Base-by-base conservation (phyloP, 2,888 invertebrate species). In the Hemistola chrysoprasaria region DNA sequence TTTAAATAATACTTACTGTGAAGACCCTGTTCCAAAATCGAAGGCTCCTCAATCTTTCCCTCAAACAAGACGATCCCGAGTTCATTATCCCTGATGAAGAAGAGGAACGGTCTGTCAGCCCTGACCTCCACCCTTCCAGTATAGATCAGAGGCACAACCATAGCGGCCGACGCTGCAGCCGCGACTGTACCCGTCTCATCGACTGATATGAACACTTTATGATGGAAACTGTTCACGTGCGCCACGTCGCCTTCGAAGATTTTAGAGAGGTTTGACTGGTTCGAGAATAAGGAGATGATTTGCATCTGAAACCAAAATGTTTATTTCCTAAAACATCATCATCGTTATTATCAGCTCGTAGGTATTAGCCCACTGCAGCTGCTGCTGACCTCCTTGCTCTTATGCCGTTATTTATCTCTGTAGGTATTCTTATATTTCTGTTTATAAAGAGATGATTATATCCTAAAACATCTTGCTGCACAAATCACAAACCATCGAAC, bases 121-220 rank as follows among this genome's bases (percentile, higher is more conserved):
- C 74, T 77, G 40, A 94, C 70, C 29, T 75, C 76, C 1, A 90
- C 83, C 16, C 20, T 9, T 1, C 79, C 75, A n/a, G 83, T 75
- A 20, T 90, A 90, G 70, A 92, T 92, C 8, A 93, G 74, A 0
- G 93, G 93, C 25, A 92, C 86, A 3, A 92, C 88, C 50, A 90
- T 71, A 1, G 91, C 89, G 1, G 87, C 88, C 28, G 92, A 90
- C 0, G 89, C 90, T 6, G 93, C 93, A 1, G 92, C 91, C 0
- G 93, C 94, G 3, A 90, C 75, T 0, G 93, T 93, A 1, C 94
- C 94, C 8, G 80, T 70, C 68, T 94, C 94, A 44, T 92, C 91
- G 0, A 94, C 91, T 27, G 91, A 84, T 63, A 94, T 90, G 59
- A 88, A 90, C 0, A 93, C 92, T 59, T 91, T 92, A 59, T 94